Percentiles rank a stretch among this genome's conserved stretches.
These are phyloP conservation scores for Papilio elwesi DNA, from an alignment of 2,888 invertebrate species.

Conservation along the genomic window DNA sequence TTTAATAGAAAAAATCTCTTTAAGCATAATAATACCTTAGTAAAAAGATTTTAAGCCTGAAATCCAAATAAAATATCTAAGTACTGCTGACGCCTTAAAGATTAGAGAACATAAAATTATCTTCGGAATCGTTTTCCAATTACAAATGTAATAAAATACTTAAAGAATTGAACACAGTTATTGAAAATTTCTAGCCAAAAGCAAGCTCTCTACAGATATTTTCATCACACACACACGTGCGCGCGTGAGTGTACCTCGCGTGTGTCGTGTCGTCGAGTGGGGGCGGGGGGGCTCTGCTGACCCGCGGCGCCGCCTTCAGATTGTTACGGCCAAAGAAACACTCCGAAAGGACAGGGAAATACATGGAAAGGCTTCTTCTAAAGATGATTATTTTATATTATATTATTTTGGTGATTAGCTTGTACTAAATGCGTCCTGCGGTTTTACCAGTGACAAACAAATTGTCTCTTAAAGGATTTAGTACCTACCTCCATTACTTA, in stretches of 20 bases:
- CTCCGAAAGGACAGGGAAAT: conserved; percentile 56
- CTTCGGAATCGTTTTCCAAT: conserved; percentile 20
- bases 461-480: too few relatives aligned
- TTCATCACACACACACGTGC: conserved; percentile 36
- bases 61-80: neutral
- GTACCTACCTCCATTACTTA: too few relatives aligned
- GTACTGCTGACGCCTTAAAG: conserved; percentile 1
- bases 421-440: too few relatives aligned
- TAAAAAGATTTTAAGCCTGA: neutral
- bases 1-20: neutral
- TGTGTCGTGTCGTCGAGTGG: conserved; percentile 37
- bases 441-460: too few relatives aligned
- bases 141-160: conserved; percentile 14
- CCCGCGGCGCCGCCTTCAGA: conserved; percentile 82
- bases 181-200: conserved; percentile 36
- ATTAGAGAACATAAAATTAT: neutral
- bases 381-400: conserved; percentile 23
- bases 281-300: conserved; percentile 70
- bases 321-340: conserved; percentile 82
- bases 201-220: conserved; percentile 28
- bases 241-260: conserved; percentile 10
- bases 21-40: neutral
- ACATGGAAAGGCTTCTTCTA: conserved; percentile 49
- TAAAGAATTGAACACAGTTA: conserved; percentile 21
- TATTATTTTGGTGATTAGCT: too few relatives aligned